Base-by-base conservation (phyloP, 2,113 vertebrate genomes). In the Oncorhynchus mykiss region DNA sequence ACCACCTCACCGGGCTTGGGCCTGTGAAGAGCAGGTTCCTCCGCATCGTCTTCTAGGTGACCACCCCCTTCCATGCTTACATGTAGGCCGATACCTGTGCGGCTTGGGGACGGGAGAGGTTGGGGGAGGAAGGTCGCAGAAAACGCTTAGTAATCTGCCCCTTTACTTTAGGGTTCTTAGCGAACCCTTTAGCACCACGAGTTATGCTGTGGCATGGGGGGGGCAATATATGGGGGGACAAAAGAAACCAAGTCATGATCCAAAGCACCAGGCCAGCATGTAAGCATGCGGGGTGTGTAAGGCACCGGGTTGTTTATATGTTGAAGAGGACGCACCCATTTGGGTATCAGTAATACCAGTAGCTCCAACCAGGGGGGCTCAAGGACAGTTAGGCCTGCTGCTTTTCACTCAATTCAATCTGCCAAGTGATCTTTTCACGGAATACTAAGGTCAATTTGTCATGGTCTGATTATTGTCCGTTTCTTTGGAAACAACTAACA, bases 281-380 rank as follows among this genome's bases (percentile, higher is more conserved):
- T 94, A 93, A 94, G 92, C 93, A 93, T 93, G 91, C 87, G 79
- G 90, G 93, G 92, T 91, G 88, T 93, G 89, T 94, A 94, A 94
- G 93, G 94, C 94, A 94, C 92, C 94, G 92, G 90, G 93, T 92
- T 91, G 91, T 93, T 91, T 48, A 82, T 92, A 92, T 92, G 92
- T 90, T 93, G 90, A 92, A 91, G 93, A 94, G 92, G 92, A 90
- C 79, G 90, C 92, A 93, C 91, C 88, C 85, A 79, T 86, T 88
- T 88, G 85, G 88, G 88, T 84, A 78, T 85, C 76, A 67, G 83
- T 90, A 86, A 78, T 77, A 90, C 88, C 88, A 86, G 78, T 83
- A 84, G 88, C 84, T 91, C 91, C 90, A 86, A 81, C 74, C 88
- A 85, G 75, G 83, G 78, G 77, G 84, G 86, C 87, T 90, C 81